These are phyloP conservation scores for Ophthalmolycus amberensis DNA, from an alignment of 2,113 vertebrate genomes.

Conservation along the genomic window DNA sequence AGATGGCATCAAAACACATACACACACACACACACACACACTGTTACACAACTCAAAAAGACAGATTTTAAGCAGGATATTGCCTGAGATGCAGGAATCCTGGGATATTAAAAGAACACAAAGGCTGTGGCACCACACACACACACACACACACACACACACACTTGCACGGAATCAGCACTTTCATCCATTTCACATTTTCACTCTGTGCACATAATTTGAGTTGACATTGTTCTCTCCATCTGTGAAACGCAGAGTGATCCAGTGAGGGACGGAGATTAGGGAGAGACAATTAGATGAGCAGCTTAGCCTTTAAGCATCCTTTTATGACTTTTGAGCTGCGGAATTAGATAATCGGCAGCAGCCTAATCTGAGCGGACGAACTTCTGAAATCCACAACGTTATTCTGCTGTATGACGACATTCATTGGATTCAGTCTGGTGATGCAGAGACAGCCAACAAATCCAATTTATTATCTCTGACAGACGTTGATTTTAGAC, in stretches of 20 bases:
- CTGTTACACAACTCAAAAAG: constrained; percentile 6
- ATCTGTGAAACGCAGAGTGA: constrained; percentile 33
- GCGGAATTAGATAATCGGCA: constrained; percentile 64
- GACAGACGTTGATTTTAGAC: background rate
- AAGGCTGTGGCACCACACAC: background rate
- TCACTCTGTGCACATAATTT: background rate
- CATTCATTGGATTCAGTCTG: background rate
- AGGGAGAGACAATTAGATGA: constrained; percentile 73
- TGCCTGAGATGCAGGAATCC: constrained; percentile 43
- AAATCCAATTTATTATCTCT: background rate
- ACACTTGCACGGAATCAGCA: background rate
- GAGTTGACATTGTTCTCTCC: constrained; percentile 33
- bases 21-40: constrained; percentile 15
- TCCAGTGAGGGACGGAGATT: constrained; percentile 65
- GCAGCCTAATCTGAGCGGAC: constrained; percentile 18
- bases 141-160: background rate
- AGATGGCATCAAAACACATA: constrained; percentile 23
- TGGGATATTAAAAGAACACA: constrained; percentile 21
- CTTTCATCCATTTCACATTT: background rate
- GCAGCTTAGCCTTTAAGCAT: constrained; percentile 62
- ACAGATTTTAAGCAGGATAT: constrained; percentile 33
- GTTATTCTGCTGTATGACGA: background rate
- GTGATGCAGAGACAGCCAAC: background rate
- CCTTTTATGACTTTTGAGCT: constrained; percentile 74
- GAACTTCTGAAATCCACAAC: constrained; percentile 14